Evolutionary conservation across 2,888 invertebrate species (phyloP), one percentile per base, ranked within the genome.

Genomic region (Digitonthophagus gazella): DNA sequence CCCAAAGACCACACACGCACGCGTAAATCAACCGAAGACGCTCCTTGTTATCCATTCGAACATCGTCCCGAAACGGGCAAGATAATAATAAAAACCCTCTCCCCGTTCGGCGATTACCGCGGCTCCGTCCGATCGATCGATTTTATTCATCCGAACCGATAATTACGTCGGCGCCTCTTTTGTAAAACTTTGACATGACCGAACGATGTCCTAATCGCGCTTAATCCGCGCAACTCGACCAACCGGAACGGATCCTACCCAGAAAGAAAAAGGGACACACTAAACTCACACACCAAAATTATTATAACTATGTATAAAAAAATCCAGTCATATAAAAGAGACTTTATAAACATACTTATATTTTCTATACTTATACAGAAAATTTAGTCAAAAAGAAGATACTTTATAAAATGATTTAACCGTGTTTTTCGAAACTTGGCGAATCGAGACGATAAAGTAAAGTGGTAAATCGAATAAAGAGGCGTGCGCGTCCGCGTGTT

Each of bases 401-500:
- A n/a, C n/a, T n/a, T n/a, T n/a, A n/a, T n/a, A n/a, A n/a, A n/a
- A n/a, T n/a, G n/a, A n/a, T n/a, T n/a, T n/a, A n/a, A n/a, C n/a
- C n/a, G 65, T 65, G 15, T 19, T 61, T 18, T 61, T 18, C 61
- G 61, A 20, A 19, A n/a, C 61, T 61, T 3, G 16, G 61, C 18
- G 18, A n/a, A 61, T 61, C 19, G 20, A 15, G 19, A 19, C 61
- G 20, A 61, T 61, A 61, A 61, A 61, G 20, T 61, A 61, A 61
- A 61, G 61, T 61, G 20, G 61, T 19, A 61, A 61, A 61, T 61
- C 61, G 20, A 61, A 61, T 61, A 61, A 19, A 14, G 18, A 18
- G 58, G 22, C 58, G 28, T 67, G 58, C n/a, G n/a, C n/a, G n/a
- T n/a, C n/a, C n/a, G n/a, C n/a, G n/a, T 67, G 22, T 67, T 67